Conservation (phyloP, 2,888 invertebrate species). For the Serrognathus titanus region DNA sequence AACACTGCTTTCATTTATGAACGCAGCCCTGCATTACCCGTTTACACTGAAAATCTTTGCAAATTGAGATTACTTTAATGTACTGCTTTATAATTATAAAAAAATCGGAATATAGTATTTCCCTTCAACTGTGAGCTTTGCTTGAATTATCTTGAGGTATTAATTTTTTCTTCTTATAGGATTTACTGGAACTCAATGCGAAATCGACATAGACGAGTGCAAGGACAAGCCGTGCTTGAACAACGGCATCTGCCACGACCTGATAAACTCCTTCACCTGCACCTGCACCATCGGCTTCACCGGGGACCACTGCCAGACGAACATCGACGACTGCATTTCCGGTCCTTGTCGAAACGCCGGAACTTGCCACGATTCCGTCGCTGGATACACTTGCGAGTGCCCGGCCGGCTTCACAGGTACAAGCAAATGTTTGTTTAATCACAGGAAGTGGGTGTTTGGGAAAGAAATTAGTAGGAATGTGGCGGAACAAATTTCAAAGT, state of each 20-base stretch:
- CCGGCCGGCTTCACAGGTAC: constrained; percentile 81
- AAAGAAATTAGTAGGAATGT: too few relatives aligned
- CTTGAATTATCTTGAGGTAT: neutral
- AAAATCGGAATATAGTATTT: too few relatives aligned
- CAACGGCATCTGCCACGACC: constrained; percentile 81
- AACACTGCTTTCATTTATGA: too few relatives aligned
- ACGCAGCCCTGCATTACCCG: too few relatives aligned
- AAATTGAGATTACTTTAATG: too few relatives aligned
- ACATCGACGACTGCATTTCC: constrained; percentile 86
- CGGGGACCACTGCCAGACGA: constrained; percentile 81
- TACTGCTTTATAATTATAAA: too few relatives aligned
- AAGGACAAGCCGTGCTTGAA: constrained; percentile 82
- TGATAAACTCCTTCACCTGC: constrained; percentile 85
- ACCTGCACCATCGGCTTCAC: constrained; percentile 84
- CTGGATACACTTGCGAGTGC: constrained; percentile 89
- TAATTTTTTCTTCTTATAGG: constrained; percentile 52
- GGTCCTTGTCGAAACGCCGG: constrained; percentile 89
- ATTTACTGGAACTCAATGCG: constrained; percentile 86
- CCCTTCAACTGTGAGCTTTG: neutral
- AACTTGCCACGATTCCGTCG: constrained; percentile 82
- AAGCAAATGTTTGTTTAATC: constrained; percentile 3
- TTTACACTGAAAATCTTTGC: too few relatives aligned
- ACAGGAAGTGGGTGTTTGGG: neutral
- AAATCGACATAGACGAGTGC: constrained; percentile 89
- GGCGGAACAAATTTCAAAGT: neutral